phyloP scores from a whole-genome alignment of 2,888 invertebrate genomes.

The Rhagonycha lutea region DNA sequence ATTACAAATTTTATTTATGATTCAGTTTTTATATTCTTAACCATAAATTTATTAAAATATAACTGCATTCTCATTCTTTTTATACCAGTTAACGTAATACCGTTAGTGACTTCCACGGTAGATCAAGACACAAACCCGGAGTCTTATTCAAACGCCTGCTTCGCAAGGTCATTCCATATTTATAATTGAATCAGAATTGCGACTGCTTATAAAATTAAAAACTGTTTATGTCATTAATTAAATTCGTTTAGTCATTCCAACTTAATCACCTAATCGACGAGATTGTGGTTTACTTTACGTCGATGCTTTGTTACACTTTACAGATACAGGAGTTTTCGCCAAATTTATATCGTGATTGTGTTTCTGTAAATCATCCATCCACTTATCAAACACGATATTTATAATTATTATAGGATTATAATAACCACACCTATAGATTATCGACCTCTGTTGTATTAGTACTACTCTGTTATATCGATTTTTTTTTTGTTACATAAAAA shows the following conservation, averaged over 20 bases:
- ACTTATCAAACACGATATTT: not conserved
- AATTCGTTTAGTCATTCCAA: not conserved
- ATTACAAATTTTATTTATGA: not conserved
- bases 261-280: not conserved
- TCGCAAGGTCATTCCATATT: conserved; percentile 16
- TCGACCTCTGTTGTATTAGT: not conserved
- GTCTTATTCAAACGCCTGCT: conserved; percentile 15
- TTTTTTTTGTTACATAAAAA: not conserved
- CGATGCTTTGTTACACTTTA: not conserved
- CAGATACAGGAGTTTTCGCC: not conserved
- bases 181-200: not conserved
- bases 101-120: conserved; percentile 17
- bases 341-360: not conserved
- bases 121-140: conserved; percentile 23
- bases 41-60: conserved; percentile 14
- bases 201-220: conserved; percentile 2
- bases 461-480: not conserved
- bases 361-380: not conserved
- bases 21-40: not conserved
- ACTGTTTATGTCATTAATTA: not conserved
- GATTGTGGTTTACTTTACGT: not conserved
- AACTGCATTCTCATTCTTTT: conserved; percentile 16
- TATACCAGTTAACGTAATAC: conserved; percentile 13
- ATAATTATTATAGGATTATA: not conserved
- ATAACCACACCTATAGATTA: not conserved